Evolutionary conservation across 1,140 invertebrate genomes (phyloP), one percentile per base, ranked within the genome.

Genomic region (Macrotrachela quadricornifera): DNA sequence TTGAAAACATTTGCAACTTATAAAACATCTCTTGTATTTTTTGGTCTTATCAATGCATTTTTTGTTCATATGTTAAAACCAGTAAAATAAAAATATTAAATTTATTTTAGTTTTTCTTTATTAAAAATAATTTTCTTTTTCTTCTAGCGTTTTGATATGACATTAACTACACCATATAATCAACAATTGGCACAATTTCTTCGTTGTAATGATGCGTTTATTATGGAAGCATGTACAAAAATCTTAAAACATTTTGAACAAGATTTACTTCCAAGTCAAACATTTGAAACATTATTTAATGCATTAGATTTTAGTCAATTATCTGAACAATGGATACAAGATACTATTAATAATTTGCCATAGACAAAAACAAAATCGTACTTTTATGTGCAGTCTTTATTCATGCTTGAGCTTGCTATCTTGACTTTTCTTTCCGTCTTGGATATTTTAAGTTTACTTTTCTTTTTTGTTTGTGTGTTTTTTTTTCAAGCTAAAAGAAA

Each of bases 171-270:
- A 51, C 79, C 83, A 57, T 95, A 88, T 88, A 78, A 85, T 8
- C 75, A 78, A 8, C 77, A 79, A 56, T 71, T 95, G 53, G 88
- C 87, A 30, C 85, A 90, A 63, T 91, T 83, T 64, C 85, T 95
- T 60, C 77, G 90, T 8, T 80, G 85, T 62, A 91, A 88, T 71
- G 91, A 95, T 72, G 83, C 86, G 67, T 72, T 76, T 12, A 74
- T 92, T 64, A 71, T 87, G 12, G 90, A 92, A 68, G 78, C 78
- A 37, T 85, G 83, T 15, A 85, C 90, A 64, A 77, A 77, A 53
- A 53, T 71, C 43, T 75, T 95, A 46, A 72, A 76, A 13, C 74
- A 76, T 6, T 85, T 90, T 60, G 81, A 84, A 57, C 82, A 88
- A 59, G 85, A 94, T 30, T 9, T 30, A 30, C 9, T 30, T 4